Evolutionary conservation across 2,888 invertebrate genomes (phyloP), one percentile per base, ranked within the genome.

Genomic region (Parnassius mnemosyne): DNA sequence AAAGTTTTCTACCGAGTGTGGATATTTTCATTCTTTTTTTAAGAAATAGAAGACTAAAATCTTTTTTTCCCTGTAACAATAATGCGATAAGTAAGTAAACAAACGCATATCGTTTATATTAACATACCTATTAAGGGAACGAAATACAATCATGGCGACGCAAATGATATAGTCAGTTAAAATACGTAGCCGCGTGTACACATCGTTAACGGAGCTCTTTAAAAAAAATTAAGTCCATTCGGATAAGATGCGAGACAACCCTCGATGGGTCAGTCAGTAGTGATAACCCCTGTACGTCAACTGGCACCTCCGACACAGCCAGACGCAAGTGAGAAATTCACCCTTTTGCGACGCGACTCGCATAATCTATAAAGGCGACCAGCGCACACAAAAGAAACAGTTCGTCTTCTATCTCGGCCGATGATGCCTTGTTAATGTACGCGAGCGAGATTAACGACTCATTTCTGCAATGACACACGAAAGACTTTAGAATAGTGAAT

Each of bases 301-400:
- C 70, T 74, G 73, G 78, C 84, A 81, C 84, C 87, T 80, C 82
- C 80, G 77, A 71, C 78, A 74, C 75, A 76, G 71, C 72, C 80
- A 78, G 77, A 77, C 80, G 75, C 74, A 76, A 78, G 74, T 76
- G 68, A 78, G 76, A 78, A 80, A 83, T 81, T 83, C 83, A 85
- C 84, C 83, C 86, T 87, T 84, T 80, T 80, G 80, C 79, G 81
- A 71, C 80, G 80, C 82, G 75, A 72, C 79, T 76, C 79, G 76
- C 73, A 75, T 78, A 85, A 81, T 89, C 88, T 91, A 91, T 91
- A 91, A 89, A 91, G 84, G 78, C 87, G 73, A 75, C 78, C 74
- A 79, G 65, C 83, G 76, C 76, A 75, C 79, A 83, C 83, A 83
- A 83, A 83, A 80, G 80, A 80, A 83, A 80, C 89, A 91, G 91